phyloP scores from a whole-genome alignment of 2,113 vertebrate species.

The Garra rufa region DNA sequence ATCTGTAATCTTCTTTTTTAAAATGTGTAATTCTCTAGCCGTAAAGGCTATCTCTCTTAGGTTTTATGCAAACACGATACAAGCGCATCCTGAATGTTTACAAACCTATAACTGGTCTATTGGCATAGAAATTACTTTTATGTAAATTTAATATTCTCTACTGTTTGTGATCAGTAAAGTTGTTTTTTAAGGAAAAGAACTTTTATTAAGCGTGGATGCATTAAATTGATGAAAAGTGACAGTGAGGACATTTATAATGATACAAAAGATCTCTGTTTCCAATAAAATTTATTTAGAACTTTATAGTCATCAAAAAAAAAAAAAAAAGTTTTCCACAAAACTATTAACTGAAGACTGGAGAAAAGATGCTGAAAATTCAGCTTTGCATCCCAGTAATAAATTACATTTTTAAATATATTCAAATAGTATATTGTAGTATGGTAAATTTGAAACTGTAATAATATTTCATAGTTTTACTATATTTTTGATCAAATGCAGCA shows the following conservation, averaged over 20 bases:
- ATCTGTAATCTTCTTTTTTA: too few species aligned
- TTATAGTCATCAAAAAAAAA: neutral
- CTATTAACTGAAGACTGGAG: neutral
- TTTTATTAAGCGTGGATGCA: neutral
- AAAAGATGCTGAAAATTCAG: neutral
- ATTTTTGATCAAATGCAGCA: neutral
- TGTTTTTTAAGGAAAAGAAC: too few species aligned
- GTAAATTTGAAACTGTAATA: neutral
- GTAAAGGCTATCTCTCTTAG: too few species aligned
- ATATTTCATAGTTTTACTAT: neutral
- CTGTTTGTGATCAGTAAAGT: too few species aligned
- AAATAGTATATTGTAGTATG: too few species aligned
- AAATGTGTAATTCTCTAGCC: too few species aligned
- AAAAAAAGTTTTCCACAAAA: neutral
- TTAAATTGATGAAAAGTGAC: neutral
- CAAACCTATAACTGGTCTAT: too few species aligned
- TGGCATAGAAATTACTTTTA: neutral
- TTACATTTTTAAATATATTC: neutral
- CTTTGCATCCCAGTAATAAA: neutral
- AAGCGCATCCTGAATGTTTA: too few species aligned
- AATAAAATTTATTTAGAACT: neutral
- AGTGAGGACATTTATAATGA: neutral
- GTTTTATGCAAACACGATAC: too few species aligned
- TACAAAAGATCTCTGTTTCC: neutral
- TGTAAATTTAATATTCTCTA: too few species aligned